Conservation (phyloP, 2,888 invertebrate genomes). For the Apamea monoglypha region DNA sequence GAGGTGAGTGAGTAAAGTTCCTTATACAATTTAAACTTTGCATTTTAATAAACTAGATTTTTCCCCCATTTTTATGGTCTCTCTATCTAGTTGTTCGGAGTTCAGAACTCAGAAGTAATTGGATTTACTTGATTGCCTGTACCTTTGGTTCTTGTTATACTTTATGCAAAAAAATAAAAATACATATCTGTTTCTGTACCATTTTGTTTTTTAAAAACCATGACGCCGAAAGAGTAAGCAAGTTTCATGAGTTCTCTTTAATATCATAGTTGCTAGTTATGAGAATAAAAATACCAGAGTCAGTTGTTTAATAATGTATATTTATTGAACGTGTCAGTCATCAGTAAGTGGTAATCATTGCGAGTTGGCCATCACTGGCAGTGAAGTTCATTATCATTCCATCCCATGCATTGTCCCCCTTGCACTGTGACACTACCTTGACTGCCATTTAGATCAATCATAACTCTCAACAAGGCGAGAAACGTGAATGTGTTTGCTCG, state of each 20-base stretch:
- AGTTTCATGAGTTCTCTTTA: background rate
- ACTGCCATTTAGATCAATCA: slow-evolving; percentile 55
- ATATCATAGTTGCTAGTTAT: too few species aligned
- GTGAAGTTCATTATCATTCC: slow-evolving; percentile 42
- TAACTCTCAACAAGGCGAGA: slow-evolving; percentile 28
- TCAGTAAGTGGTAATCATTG: slow-evolving; percentile 21
- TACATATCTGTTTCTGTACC: too few species aligned
- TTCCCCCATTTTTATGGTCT: background rate
- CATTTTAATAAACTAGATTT: background rate
- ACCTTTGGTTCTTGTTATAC: background rate
- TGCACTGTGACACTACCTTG: slow-evolving; percentile 50
- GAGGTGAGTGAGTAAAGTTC: background rate
- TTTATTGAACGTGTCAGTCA: slow-evolving; percentile 21
- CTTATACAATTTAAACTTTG: background rate
- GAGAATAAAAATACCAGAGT: background rate
- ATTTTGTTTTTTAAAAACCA: background rate
- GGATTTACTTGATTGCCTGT: background rate
- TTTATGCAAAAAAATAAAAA: background rate
- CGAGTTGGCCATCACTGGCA: background rate
- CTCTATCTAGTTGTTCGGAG: background rate
- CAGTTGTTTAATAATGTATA: background rate
- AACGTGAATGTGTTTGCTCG: background rate
- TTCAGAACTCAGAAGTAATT: background rate
- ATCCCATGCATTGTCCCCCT: slow-evolving; percentile 54
- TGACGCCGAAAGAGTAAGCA: background rate